Base-by-base conservation (phyloP, 1,140 invertebrate genomes). In the Scylla paramamosain region DNA sequence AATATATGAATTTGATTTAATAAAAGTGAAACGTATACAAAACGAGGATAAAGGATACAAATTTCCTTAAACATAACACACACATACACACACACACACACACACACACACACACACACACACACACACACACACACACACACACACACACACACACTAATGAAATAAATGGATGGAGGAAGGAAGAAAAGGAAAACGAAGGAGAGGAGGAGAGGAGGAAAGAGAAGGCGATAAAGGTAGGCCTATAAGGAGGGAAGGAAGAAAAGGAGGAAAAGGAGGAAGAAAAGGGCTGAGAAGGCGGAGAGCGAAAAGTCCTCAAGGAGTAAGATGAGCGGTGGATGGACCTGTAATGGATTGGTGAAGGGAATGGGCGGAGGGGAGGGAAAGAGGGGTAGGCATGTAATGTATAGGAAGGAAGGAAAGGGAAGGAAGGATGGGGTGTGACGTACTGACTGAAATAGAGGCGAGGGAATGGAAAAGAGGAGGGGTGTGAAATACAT, bases 291-390 rank as follows among this genome's bases (percentile, higher is more conserved):
- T 77, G 67, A 7, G n/a, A 77, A n/a, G 67, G 10, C 52, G 16
- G 1, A 77, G 67, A 77, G 67, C 25, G 67, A 77, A 25, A 77
- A 25, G 67, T 77, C n/a, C 67, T 77, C 20, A 77, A 77, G 67
- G 67, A 77, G 67, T 25, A 25, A 77, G 67, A 77, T 77, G 67
- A 77, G 25, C 20, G n/a, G 67, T 77, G 67, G 67, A 77, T 77
- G 25, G 67, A n/a, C 67, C 67, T 77, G 67, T 77, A 77, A 77
- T 77, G 67, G 67, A 77, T 77, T 77, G 67, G 67, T 77, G 67
- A 77, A 25, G 20, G 20, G 67, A 77, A n/a, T 6, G 25, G 20
- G 25, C 25, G 67, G 20, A 32, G 16, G 39, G 31, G 25, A 6
- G 84, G 28, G 83, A 25, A 28, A 84, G 31, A 28, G 83, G 83